These are phyloP conservation scores for Kryphioiulus occultus DNA, from an alignment of 2,888 invertebrate genomes.

Conservation along the genomic window DNA sequence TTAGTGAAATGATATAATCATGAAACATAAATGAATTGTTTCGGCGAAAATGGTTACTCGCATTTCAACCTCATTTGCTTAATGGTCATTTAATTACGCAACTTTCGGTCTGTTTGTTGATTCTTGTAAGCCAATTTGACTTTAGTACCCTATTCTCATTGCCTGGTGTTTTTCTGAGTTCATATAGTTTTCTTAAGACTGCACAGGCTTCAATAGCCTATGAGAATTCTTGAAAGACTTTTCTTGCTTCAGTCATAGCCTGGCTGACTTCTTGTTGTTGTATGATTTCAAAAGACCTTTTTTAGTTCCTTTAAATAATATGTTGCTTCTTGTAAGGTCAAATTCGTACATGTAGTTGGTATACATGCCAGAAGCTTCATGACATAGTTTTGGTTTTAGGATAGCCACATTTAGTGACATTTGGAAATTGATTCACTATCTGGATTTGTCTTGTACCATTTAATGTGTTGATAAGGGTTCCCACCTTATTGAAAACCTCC, in stretches of 20 bases:
- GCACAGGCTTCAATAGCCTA: no score
- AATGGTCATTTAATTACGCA: not conserved
- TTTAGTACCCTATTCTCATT: no score
- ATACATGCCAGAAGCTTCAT: not conserved
- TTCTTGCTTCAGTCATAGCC: no score
- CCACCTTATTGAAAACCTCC: conserved; percentile 1
- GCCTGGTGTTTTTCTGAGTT: no score
- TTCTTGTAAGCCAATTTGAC: not conserved
- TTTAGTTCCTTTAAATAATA: no score
- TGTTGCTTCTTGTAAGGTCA: no score
- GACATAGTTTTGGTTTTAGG: not conserved
- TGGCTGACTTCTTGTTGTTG: no score
- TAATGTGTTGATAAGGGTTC: not conserved
- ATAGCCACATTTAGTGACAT: not conserved
- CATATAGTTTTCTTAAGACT: no score
- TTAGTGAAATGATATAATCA: not conserved
- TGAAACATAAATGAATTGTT: not conserved
- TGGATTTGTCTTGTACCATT: not conserved
- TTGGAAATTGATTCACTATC: not conserved
- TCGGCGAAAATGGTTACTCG: not conserved
- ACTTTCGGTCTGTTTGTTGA: not conserved
- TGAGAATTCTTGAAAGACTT: no score
- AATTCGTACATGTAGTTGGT: no score
- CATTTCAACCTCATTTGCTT: not conserved
- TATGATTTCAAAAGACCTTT: no score